Percentiles rank a stretch among this genome's conserved stretches.
phyloP scores from a whole-genome alignment of 1,140 invertebrate species.

The Heliconius melpomene region DNA sequence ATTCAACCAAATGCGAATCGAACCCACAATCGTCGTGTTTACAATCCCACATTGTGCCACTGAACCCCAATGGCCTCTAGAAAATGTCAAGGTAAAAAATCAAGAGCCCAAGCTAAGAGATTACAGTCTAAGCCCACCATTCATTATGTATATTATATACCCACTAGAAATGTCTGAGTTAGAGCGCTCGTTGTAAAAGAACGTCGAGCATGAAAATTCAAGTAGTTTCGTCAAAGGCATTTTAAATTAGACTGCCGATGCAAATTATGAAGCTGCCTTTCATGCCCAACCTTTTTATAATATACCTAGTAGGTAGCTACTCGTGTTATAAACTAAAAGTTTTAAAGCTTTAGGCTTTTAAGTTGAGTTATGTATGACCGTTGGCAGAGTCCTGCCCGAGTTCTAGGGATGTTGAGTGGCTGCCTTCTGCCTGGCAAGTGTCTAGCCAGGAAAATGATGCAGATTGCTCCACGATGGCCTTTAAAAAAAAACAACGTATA shows the following conservation, averaged over 20 bases:
- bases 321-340: neutral
- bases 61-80: no score
- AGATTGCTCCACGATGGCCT: no score
- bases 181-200: neutral
- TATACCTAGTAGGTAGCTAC: neutral
- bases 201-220: conserved; percentile 10
- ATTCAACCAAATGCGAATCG: no score
- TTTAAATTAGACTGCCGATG: conserved; percentile 15
- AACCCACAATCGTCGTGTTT: neutral
- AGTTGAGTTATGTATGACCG: neutral
- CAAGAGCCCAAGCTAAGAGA: neutral
- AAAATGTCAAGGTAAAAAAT: neutral
- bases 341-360: neutral
- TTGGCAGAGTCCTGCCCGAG: no score
- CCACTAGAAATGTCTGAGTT: neutral
- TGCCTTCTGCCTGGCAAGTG: no score
- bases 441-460: no score
- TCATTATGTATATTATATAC: neutral
- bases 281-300: neutral
- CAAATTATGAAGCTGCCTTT: neutral
- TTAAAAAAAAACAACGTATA: no score
- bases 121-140: neutral
- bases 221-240: conserved; percentile 17
- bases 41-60: no score
- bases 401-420: no score